Evolutionary conservation across 23 tunicate species (phyloP), one percentile per base, ranked within the genome.

Genomic region (Ascidia mentula): DNA sequence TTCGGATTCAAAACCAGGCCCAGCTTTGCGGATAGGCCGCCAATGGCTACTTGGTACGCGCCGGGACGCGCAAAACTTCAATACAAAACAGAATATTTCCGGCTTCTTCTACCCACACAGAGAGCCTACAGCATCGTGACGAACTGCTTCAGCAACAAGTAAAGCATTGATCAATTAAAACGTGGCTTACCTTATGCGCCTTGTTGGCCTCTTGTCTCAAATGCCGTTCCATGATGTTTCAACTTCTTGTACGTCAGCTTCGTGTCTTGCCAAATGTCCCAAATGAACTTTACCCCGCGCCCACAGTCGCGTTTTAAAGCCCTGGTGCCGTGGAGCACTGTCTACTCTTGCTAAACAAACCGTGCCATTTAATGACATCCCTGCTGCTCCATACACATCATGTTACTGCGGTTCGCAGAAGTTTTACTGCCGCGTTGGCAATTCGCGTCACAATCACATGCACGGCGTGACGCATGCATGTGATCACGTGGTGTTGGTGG

Each of bases 201-300:
- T 75, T 69, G 18, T 46, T 82, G 22, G 80, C 87, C 20, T 82
- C 80, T 33, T 80, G 73, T 35, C 71, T 78, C 17, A 82, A 46
- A 82, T 75, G 87, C 6, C 79, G 72, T 34, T 82, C 87, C 87
- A 82, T 82, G n/a, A 30, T 74, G 22, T 9, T 53, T n/a, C n/a
- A n/a, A n/a, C n/a, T 28, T 53, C 13, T 5, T 5, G 65, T 28
- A 28, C 7, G 65, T 53, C 4, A 20, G 12, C 15, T 42, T 53
- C 65, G 7, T 53, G 13, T 53, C 28, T 9, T 20, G n/a, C 22
- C 12, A 53, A 9, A 42, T 20, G 13, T 53, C 65, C 65, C 65
- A 9, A 53, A 53, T 53, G 65, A 53, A 53, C 65, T 53, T 53
- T 53, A 53, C 28, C 24, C 65, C 65, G 4, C 13, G 13, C 4